Evolutionary conservation across 1,140 invertebrate genomes (phyloP), one percentile per base, ranked within the genome.

Genomic region (Vanessa atalanta): DNA sequence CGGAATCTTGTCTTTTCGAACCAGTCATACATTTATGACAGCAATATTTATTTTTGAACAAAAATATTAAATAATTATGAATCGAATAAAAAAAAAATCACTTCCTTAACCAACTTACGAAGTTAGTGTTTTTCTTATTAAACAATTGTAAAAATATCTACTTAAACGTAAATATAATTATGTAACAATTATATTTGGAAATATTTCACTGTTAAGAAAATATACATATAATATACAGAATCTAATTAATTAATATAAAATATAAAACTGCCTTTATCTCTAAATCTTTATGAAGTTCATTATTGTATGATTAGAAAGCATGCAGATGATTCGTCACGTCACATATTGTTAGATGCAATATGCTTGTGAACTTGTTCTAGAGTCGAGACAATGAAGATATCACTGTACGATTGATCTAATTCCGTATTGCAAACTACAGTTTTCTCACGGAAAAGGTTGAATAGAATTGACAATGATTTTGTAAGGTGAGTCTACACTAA

Each of bases 381-480:
- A 72, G 72, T 47, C n/a, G 16, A 65, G 20, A 72, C 74, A 78
- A 78, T 73, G 65, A 79, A 77, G 53, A 73, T 74, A 80, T 72
- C 72, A 72, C 74, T 63, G 50, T 74, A 67, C 60, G 69, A 68
- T 75, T 70, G 79, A 79, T 77, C 83, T 71, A 79, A 83, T 82
- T 83, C 75, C 74, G 67, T 65, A 83, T 80, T 82, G 78, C 79
- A 69, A 67, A 55, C 20, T 73, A 69, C 20, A 75, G 47, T 37
- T 78, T 80, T 81, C 80, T 74, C 81, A 82, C 79, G 76, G 50
- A 69, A 73, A 53, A 70, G 51, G 37, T 20, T 60, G 12, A 47
- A 70, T 69, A 73, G 51, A 64, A 48, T 15, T 77, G 75, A 73
- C 71, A 61, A 31, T 73, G 47, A 60, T 67, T 67, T 73, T 57